Conservation (phyloP, 2,113 vertebrate species). For the Thomomys bottae region DNA sequence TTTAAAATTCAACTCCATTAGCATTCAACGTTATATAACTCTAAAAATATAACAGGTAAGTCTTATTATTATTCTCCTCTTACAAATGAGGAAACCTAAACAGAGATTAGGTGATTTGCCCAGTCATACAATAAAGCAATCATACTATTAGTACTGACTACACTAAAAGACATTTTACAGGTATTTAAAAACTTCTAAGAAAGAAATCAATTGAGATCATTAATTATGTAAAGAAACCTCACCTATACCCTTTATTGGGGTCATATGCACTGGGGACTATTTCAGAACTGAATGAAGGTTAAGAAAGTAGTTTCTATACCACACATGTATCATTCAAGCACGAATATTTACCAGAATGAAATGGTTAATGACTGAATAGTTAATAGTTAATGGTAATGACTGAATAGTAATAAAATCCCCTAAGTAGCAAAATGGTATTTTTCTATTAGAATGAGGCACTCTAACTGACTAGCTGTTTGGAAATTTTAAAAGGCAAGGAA, state of each 20-base stretch:
- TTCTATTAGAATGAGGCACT: conserved; percentile 47
- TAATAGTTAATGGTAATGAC: no score
- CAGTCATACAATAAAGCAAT: neutral
- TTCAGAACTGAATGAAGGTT: conserved; percentile 39
- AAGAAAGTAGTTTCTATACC: conserved; percentile 36
- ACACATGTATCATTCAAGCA: conserved; percentile 34
- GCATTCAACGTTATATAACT: neutral
- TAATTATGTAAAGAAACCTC: no score
- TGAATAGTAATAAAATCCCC: neutral
- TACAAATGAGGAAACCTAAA: conserved; percentile 27
- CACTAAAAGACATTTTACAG: neutral
- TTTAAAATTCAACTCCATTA: neutral
- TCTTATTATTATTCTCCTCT: neutral
- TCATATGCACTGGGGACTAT: neutral
- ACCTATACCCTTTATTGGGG: neutral
- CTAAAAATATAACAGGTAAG: neutral
- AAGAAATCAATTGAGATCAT: no score
- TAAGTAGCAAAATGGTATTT: conserved; percentile 20
- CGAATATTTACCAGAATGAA: conserved; percentile 46
- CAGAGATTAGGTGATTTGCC: neutral
- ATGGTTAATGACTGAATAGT: neutral
- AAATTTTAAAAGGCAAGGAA: conserved; percentile 61
- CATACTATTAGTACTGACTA: neutral
- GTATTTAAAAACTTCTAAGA: neutral
- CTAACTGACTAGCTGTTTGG: conserved; percentile 47